phyloP scores from a whole-genome alignment of 2,888 invertebrate species.

The Crossocerus cetratus region DNA sequence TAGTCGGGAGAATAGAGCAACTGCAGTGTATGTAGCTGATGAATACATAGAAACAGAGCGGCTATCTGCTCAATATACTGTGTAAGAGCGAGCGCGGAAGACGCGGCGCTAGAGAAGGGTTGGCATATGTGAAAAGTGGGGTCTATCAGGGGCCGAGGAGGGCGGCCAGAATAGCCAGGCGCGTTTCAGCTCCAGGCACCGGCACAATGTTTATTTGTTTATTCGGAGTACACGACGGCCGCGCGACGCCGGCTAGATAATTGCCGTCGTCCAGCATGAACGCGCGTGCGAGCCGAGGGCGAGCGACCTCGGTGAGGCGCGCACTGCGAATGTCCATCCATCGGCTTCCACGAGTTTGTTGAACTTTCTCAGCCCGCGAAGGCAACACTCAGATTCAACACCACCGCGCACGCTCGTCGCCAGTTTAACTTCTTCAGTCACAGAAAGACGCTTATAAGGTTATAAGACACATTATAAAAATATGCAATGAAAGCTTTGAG shows the following conservation, averaged over 20 bases:
- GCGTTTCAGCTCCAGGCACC: constrained; percentile 35
- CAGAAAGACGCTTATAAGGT: too few relatives aligned
- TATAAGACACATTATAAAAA: too few relatives aligned
- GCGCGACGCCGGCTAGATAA: constrained; percentile 40
- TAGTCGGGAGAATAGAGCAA: too few relatives aligned
- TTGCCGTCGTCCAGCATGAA: constrained; percentile 32
- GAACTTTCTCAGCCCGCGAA: constrained; percentile 17
- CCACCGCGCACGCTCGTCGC: neutral
- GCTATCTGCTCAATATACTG: neutral
- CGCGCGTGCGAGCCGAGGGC: constrained; percentile 29
- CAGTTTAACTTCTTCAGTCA: too few relatives aligned
- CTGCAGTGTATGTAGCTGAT: too few relatives aligned
- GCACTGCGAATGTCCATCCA: constrained; percentile 1
- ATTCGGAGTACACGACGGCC: constrained; percentile 42
- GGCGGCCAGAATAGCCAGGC: constrained; percentile 26
- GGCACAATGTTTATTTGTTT: constrained; percentile 59
- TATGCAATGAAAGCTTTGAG: too few relatives aligned
- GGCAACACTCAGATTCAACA: constrained; percentile 21
- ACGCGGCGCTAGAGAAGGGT: neutral
- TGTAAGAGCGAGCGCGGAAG: neutral
- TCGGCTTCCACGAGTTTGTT: constrained; percentile 21
- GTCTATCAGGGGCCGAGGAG: constrained; percentile 4
- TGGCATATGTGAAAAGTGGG: too few relatives aligned
- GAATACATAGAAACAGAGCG: too few relatives aligned
- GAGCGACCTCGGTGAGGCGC: neutral